Conservation (phyloP, 1,140 invertebrate genomes). For the Sogatella furcifera region DNA sequence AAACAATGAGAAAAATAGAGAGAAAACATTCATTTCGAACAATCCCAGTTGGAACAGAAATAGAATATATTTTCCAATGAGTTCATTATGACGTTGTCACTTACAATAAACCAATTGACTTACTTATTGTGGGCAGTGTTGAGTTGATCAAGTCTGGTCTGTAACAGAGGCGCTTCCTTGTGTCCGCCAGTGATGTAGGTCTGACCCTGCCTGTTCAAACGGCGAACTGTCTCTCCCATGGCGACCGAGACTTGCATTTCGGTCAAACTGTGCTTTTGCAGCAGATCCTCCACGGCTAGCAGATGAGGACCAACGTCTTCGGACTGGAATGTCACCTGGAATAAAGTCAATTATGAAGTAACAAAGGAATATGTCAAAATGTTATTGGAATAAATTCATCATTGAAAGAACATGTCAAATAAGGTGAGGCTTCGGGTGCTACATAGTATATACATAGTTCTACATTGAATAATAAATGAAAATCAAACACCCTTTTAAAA, state of each 20-base stretch:
- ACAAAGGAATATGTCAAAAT: too few species aligned
- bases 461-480: too few species aligned
- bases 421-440: too few species aligned
- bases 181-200: constrained; percentile 34
- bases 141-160: constrained; percentile 55
- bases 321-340: constrained; percentile 65
- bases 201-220: constrained; percentile 57
- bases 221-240: constrained; percentile 67
- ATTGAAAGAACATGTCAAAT: too few species aligned
- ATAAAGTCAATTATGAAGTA: constrained; percentile 9
- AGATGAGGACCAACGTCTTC: constrained; percentile 86
- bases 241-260: constrained; percentile 77
- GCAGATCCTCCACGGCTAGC: constrained; percentile 81
- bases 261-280: constrained; percentile 86
- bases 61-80: too few species aligned
- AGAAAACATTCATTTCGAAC: too few species aligned
- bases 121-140: constrained; percentile 59
- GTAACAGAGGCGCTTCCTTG: constrained; percentile 52
- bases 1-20: too few species aligned
- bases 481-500: too few species aligned
- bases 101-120: constrained; percentile 11
- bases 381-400: too few species aligned
- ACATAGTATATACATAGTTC: too few species aligned
- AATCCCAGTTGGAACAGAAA: too few species aligned
- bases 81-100: too few species aligned